These are phyloP conservation scores for Prorops nasuta DNA, from an alignment of 1,140 invertebrate species.

Conservation along the genomic window DNA sequence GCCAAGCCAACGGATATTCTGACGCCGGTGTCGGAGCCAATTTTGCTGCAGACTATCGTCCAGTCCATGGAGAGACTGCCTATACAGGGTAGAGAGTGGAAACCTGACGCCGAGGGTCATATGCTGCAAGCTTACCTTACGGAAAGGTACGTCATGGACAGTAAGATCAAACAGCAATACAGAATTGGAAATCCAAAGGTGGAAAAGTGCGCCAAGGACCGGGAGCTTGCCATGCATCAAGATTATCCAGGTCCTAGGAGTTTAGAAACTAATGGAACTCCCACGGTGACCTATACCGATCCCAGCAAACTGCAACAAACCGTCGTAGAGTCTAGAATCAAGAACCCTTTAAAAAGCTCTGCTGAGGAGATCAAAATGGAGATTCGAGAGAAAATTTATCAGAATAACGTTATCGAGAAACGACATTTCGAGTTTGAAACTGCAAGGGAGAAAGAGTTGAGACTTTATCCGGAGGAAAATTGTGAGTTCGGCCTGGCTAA, in stretches of 20 bases:
- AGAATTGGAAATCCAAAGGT: constrained; percentile 36
- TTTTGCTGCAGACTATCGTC: constrained; percentile 64
- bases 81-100: constrained; percentile 58
- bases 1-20: constrained; percentile 56
- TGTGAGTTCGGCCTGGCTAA: constrained; percentile 14
- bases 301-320: constrained; percentile 34
- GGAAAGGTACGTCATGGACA: constrained; percentile 71
- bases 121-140: constrained; percentile 75
- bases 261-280: constrained; percentile 21
- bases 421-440: constrained; percentile 31
- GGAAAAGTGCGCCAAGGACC: constrained; percentile 31
- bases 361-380: constrained; percentile 31
- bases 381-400: constrained; percentile 30
- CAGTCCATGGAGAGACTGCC: constrained; percentile 65
- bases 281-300: constrained; percentile 41
- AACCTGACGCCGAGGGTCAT: constrained; percentile 57
- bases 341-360: constrained; percentile 21
- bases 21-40: constrained; percentile 63
- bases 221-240: constrained; percentile 34
- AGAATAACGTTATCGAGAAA: constrained; percentile 27
- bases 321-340: constrained; percentile 25
- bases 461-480: constrained; percentile 7
- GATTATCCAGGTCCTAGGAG: constrained; percentile 17
- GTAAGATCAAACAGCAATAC: constrained; percentile 69
- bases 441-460: constrained; percentile 23